Base-by-base conservation (phyloP, 2,888 invertebrate species). In the Aspidiotus destructor region DNA sequence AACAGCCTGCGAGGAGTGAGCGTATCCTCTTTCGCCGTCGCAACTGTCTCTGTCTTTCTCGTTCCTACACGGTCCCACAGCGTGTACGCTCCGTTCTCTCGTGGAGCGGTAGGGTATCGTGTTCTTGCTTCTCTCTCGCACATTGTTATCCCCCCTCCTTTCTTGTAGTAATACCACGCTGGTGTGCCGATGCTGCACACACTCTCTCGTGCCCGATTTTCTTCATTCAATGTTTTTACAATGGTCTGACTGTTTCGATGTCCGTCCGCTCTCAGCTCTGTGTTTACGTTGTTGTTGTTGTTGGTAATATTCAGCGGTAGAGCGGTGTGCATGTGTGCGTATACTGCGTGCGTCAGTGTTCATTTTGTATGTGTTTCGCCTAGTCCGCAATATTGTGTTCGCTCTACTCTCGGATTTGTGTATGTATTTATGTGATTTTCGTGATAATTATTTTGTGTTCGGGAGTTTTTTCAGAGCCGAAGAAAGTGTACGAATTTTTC, bases 281-380 rank as follows among this genome's bases (percentile, higher is more conserved):
- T 67, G 67, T 67, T 67, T 67, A 67, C 67, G 67, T 67, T 67
- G 52, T 67, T 67, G 67, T 67, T 67, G 60, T 67, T 67, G 48
- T 48, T 60, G 16, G 16, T 40, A 16, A 10, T 55, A 16, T 55
- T 55, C 28, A 16, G 16, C 9, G 9, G 16, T 58, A 48, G 48
- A 13, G 48, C 44, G 15, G 67, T 67, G 60, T 60, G 60, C 52
- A 17, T 67, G 67, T 60, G 58, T 52, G 67, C 58, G 58, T 67
- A 48, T 13, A 40, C n/a, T 16, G 5, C 44, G 41, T 58, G 67
- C 60, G 58, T 58, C 67, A 60, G 67, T 60, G 67, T 58, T 67
- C 48, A 41, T 60, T 60, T 13, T 44, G 52, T 60, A 55, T 41
- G 64, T 41, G 9, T 55, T 15, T 53, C 55, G 42, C 40, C 28